Conservation (phyloP, 1,140 invertebrate species). For the Aricia agestis region DNA sequence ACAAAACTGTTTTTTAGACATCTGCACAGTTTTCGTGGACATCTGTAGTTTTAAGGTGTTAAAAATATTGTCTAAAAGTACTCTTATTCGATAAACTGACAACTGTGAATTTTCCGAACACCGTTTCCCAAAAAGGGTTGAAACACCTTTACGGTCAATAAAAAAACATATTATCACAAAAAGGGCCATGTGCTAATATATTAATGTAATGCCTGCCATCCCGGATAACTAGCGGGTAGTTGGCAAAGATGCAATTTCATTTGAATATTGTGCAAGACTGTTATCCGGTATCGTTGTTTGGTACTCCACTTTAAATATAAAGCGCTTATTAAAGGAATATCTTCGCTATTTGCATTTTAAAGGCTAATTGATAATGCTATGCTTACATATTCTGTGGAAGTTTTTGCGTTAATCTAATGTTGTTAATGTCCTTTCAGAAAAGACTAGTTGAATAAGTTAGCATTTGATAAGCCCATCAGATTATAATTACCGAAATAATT, state of each 20-base stretch:
- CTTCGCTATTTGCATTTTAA: constrained; percentile 37
- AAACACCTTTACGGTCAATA: constrained; percentile 42
- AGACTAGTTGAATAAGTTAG: too few species aligned
- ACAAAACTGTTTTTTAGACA: too few species aligned
- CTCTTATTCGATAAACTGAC: too few species aligned
- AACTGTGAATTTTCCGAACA: too few species aligned
- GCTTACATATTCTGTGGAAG: neutral
- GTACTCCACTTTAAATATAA: constrained; percentile 65
- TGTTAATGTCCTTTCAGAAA: too few species aligned
- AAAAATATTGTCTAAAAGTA: too few species aligned
- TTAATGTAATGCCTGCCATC: constrained; percentile 73
- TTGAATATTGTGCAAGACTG: constrained; percentile 73
- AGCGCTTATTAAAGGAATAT: constrained; percentile 65
- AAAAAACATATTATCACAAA: constrained; percentile 60
- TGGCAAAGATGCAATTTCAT: constrained; percentile 76
- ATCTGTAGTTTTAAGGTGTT: too few species aligned
- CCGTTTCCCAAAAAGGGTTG: neutral
- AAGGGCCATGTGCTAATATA: constrained; percentile 68
- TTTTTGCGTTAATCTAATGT: too few species aligned
- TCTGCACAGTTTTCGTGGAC: too few species aligned
- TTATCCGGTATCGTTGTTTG: constrained; percentile 55
- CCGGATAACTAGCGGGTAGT: constrained; percentile 49
- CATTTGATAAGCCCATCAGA: too few species aligned
- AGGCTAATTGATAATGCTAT: constrained; percentile 42
- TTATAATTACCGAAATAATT: too few species aligned